Conservation (phyloP, 2,113 vertebrate genomes). For the Gallinago media region DNA sequence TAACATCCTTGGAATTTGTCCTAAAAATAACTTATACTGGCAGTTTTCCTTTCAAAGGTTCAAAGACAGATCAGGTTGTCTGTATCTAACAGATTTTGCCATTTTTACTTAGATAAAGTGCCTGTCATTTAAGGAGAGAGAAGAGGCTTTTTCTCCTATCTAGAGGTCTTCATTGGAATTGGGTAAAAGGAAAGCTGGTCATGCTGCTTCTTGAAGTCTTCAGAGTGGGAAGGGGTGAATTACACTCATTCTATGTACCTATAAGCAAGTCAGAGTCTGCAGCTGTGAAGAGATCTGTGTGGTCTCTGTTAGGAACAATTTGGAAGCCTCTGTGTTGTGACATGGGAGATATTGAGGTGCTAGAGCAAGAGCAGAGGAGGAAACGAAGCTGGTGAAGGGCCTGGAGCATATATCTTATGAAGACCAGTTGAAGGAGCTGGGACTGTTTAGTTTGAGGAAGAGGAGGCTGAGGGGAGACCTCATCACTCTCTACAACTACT, state of each 20-base stretch:
- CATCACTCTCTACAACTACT: no score
- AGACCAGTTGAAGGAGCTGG: no score
- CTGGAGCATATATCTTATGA: no score
- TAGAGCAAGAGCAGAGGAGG: no score
- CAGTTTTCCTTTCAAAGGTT: not conserved
- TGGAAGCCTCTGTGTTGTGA: not conserved
- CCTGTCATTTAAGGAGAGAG: not conserved
- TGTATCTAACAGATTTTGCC: not conserved
- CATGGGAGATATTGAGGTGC: no score
- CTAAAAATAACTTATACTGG: not conserved
- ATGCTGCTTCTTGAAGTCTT: not conserved
- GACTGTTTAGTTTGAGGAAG: no score
- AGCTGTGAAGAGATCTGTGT: not conserved
- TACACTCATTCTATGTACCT: not conserved
- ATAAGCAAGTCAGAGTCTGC: not conserved
- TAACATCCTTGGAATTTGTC: not conserved
- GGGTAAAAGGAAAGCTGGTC: not conserved
- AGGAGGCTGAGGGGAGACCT: no score
- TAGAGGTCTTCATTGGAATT: no score
- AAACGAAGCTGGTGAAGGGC: no score
- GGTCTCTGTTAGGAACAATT: not conserved
- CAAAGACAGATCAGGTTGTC: not conserved
- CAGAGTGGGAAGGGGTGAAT: not conserved
- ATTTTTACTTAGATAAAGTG: not conserved
- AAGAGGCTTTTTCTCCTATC: not conserved